Evolutionary conservation across 2,797 vertebrate species (phyloP).

Genomic region (Anas capensis): DNA sequence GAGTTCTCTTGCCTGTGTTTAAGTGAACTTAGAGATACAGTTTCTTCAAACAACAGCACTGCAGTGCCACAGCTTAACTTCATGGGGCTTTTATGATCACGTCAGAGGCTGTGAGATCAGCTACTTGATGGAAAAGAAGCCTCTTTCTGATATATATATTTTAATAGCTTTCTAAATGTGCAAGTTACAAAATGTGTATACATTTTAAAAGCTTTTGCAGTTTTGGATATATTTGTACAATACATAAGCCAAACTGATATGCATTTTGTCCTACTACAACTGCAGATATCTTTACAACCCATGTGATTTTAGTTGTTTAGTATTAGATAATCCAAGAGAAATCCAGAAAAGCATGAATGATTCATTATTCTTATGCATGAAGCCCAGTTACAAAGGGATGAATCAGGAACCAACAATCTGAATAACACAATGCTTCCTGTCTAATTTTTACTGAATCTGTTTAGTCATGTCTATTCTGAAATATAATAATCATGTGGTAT

Average conservation of each 20-base stretch:
- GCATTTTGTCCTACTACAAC: neutral
- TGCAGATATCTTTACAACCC: neutral
- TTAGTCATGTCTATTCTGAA: neutral
- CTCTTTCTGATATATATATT: neutral
- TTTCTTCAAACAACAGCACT: neutral
- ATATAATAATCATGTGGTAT: neutral
- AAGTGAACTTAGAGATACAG: too few relatives aligned
- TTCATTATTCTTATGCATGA: neutral
- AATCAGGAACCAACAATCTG: neutral
- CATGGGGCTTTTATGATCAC: neutral
- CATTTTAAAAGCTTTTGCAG: neutral
- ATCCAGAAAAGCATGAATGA: rapidly evolving
- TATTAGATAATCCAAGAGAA: neutral
- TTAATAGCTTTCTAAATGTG: neutral
- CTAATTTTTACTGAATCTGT: neutral
- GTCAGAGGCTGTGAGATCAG: neutral
- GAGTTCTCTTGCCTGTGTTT: neutral
- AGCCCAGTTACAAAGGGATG: rapidly evolving
- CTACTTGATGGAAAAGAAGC: neutral
- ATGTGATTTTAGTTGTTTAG: neutral
- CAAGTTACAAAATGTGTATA: neutral
- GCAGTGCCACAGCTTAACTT: neutral
- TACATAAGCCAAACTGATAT: neutral
- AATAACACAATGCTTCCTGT: neutral
- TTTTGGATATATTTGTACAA: neutral